Percentiles rank a stretch among this genome's conserved stretches.
Evolutionary conservation across 2,888 invertebrate genomes (phyloP).

Genomic region (Perizoma affinitatum): DNA sequence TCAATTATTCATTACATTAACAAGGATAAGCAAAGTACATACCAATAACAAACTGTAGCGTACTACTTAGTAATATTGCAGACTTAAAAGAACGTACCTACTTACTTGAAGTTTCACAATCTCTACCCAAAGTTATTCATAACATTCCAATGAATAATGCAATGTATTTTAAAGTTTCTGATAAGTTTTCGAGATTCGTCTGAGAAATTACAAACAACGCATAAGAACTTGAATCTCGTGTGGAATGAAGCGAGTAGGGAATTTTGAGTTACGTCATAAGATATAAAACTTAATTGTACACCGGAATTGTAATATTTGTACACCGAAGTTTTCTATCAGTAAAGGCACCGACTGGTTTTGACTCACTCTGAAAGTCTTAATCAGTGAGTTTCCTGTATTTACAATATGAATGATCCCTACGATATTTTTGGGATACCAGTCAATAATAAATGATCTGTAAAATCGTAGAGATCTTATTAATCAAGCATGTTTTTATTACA

Average conservation of each 20-base stretch:
- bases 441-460: neutral
- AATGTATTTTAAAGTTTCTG: constrained; percentile 20
- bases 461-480: constrained; percentile 3
- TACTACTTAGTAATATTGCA: neutral
- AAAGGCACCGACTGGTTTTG: no score
- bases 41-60: no score
- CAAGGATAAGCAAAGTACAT: no score
- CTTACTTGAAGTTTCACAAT: constrained; percentile 14
- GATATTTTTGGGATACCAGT: neutral
- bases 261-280: no score
- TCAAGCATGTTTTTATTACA: constrained; percentile 6
- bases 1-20: no score
- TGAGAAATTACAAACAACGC: constrained; percentile 16
- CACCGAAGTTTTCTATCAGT: no score
- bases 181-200: constrained; percentile 19
- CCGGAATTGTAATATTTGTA: no score
- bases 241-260: neutral
- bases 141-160: constrained; percentile 22
- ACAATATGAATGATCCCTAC: no score
- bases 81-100: neutral
- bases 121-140: constrained; percentile 21
- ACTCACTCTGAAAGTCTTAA: no score
- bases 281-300: no score
- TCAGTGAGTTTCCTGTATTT: no score
- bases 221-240: neutral